Conservation (phyloP, 2,113 vertebrate genomes). For the Phrynosoma blainvillii region DNA sequence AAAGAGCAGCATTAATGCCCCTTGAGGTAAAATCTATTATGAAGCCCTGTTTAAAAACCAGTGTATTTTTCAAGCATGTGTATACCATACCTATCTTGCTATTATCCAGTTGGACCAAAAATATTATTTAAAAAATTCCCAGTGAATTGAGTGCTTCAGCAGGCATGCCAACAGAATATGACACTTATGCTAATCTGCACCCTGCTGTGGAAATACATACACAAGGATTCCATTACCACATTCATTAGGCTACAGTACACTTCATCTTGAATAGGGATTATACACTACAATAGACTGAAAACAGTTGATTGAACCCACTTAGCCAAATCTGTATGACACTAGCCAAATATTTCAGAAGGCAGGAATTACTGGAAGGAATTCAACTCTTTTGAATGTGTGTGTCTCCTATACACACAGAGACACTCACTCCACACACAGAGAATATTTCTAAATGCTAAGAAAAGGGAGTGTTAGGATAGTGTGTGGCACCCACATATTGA, state of each 20-base stretch:
- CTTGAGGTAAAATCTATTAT: slow-evolving; percentile 78
- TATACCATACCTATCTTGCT: slow-evolving; percentile 70
- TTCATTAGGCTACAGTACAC: slow-evolving; percentile 86
- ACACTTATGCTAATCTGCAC: slow-evolving; percentile 93
- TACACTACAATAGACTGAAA: slow-evolving; percentile 78
- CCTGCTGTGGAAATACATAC: slow-evolving; percentile 86
- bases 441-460: slow-evolving; percentile 1
- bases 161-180: slow-evolving; percentile 85
- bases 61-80: slow-evolving; percentile 61
- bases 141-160: slow-evolving; percentile 73
- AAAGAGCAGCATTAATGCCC: slow-evolving; percentile 68
- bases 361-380: slow-evolving; percentile 50
- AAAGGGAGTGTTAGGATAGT: not conserved
- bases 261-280: slow-evolving; percentile 84
- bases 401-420: not conserved
- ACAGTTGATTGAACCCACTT: slow-evolving; percentile 78
- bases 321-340: slow-evolving; percentile 75
- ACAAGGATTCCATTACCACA: slow-evolving; percentile 90
- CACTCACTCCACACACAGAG: not conserved
- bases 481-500: not conserved
- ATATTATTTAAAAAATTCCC: slow-evolving; percentile 75
- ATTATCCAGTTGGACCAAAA: slow-evolving; percentile 65
- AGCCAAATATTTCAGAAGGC: slow-evolving; percentile 69
- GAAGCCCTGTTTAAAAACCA: slow-evolving; percentile 63
- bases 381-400: slow-evolving; percentile 35